Evolutionary conservation across 1,140 invertebrate genomes (phyloP).

Genomic region (Cydia amplana): DNA sequence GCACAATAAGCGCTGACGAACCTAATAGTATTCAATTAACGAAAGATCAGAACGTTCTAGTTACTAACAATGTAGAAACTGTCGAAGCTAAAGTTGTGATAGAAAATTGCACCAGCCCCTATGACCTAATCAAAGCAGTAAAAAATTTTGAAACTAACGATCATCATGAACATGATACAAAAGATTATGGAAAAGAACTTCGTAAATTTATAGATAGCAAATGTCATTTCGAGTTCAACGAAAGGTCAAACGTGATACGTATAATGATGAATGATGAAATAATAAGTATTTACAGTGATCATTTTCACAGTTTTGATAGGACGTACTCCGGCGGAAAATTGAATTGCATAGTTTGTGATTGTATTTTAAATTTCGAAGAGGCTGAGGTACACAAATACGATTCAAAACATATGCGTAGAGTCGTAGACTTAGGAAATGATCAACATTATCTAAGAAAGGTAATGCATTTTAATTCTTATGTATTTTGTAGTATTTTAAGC

Average conservation of each 20-base stretch:
- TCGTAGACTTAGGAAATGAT: background rate
- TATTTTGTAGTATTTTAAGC: too few relatives aligned
- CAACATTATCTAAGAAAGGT: background rate
- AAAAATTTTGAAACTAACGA: background rate
- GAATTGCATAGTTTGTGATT: background rate
- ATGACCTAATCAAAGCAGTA: background rate
- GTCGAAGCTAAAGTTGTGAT: background rate
- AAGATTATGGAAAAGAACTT: background rate
- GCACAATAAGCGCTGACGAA: background rate
- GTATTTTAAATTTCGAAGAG: background rate
- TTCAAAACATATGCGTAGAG: background rate
- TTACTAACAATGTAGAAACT: background rate
- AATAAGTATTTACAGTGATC: background rate
- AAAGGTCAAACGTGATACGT: background rate
- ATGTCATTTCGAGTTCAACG: background rate
- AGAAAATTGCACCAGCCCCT: background rate
- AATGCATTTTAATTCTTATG: background rate
- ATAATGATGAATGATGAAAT: background rate
- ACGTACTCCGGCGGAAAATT: background rate
- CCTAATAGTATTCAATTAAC: too few relatives aligned
- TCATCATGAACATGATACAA: background rate
- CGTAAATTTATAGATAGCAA: background rate
- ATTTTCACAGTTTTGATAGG: conserved; percentile 3
- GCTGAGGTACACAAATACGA: background rate
- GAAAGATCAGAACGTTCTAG: background rate